Evolutionary conservation across 2,113 vertebrate genomes (phyloP).

Genomic region (Chaetops frenatus): DNA sequence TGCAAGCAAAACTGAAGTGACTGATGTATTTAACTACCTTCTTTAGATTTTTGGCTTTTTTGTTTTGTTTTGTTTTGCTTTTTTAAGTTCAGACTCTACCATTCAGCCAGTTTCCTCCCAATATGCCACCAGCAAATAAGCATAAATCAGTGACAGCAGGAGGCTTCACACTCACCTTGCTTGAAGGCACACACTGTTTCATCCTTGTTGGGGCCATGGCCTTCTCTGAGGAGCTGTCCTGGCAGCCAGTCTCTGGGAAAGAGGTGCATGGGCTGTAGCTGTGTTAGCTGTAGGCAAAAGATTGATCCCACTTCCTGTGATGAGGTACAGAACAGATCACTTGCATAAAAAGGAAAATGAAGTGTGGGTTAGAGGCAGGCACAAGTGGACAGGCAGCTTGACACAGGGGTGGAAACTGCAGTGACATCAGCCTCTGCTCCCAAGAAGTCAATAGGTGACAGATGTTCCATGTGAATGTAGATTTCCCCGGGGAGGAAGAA

Average conservation of each 20-base stretch:
- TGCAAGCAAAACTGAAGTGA: neutral
- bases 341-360: neutral
- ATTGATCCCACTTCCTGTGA: rapidly evolving
- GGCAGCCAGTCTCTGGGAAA: neutral
- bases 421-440: neutral
- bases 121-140: neutral
- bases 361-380: neutral
- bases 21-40: neutral
- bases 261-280: rapidly evolving
- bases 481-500: neutral
- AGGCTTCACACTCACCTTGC: neutral
- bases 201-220: neutral
- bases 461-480: neutral
- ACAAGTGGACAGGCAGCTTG: neutral
- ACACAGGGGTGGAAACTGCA: neutral
- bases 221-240: neutral
- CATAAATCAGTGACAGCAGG: neutral
- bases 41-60: no score
- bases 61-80: no score
- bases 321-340: neutral
- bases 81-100: no score
- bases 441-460: neutral
- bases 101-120: neutral
- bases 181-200: neutral
- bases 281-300: neutral